These are phyloP conservation scores for Pseudopleuronectes americanus DNA, from an alignment of 2,797 vertebrate genomes.

Conservation along the genomic window DNA sequence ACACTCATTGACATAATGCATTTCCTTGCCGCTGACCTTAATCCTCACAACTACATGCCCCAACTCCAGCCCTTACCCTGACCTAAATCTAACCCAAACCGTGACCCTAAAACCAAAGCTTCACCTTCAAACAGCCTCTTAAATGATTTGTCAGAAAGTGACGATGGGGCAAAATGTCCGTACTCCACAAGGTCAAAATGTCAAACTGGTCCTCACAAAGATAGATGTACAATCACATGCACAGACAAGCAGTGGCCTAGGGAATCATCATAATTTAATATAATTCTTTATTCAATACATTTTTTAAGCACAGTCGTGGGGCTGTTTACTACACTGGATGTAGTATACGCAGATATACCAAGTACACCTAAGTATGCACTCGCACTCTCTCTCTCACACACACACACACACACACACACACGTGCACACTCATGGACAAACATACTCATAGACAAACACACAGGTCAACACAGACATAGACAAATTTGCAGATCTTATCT, in stretches of 20 bases:
- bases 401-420: neutral
- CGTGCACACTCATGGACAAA: no score
- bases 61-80: neutral
- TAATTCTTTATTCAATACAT: neutral
- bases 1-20: neutral
- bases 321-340: constrained; percentile 12
- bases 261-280: neutral
- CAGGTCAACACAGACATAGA: constrained; percentile 36
- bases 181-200: neutral
- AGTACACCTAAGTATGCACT: neutral
- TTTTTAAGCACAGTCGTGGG: neutral
- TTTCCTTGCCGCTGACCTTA: neutral
- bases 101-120: neutral
- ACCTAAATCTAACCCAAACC: neutral
- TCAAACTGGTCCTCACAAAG: neutral
- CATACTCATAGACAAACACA: constrained; percentile 7
- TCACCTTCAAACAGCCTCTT: neutral
- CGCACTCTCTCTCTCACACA: neutral
- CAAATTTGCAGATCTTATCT: constrained; percentile 55
- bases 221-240: neutral
- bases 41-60: neutral
- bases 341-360: constrained; percentile 1
- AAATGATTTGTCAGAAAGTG: neutral
- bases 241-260: neutral
- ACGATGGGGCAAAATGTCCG: neutral